Base-by-base conservation (phyloP, 53 echinoderm and acorn worm genomes). In the Actinopyga echinites region DNA sequence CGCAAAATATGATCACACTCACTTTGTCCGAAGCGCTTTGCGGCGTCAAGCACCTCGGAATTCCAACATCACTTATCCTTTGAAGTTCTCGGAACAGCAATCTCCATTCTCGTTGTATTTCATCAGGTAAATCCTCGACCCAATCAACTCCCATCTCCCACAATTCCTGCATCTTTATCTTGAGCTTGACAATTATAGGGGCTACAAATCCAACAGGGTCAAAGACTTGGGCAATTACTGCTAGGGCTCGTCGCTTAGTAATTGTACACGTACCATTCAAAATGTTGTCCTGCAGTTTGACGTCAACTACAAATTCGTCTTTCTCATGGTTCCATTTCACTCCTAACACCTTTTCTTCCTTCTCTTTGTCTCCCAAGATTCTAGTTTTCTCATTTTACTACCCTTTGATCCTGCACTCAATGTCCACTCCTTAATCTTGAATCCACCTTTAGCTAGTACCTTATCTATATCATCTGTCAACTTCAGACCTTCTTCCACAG, bases 151-250 rank as follows among this genome's bases (percentile, higher is more conserved):
- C 85, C 23, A 26, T n/a, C 66, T 84, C 65, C 85, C 89, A 89
- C 21, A 89, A 75, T 1, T 79, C 33, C 13, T 84, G 84, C 84
- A 84, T 84, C 30, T 57, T 43, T 2, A 85, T 89, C 40, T 89
- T 79, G 23, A 84, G 42, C 65, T 66, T 68, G 15, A 89, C 80
- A 17, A 89, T 30, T 23, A 89, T 53, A 6, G 81, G 67, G 23
- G 84, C 85, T 8, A 85, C 82, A 56, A 89, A 85, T 69, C 89
- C 85, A 57, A 89, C 85, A 5, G 85, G 89, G 33, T 89, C 89
- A 36, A 89, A 89, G 32, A 85, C 32, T 59, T 75, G 45, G 25
- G 69, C 84, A 22, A 83, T 83, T 24, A 83, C 67, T 12, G 52
- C 69, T 55, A 69, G 52, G 10, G 84, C 84, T 35, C 52, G 42